Evolutionary conservation across 2,113 vertebrate species (phyloP), one percentile per base, ranked within the genome.

Genomic region (Polypterus senegalus): DNA sequence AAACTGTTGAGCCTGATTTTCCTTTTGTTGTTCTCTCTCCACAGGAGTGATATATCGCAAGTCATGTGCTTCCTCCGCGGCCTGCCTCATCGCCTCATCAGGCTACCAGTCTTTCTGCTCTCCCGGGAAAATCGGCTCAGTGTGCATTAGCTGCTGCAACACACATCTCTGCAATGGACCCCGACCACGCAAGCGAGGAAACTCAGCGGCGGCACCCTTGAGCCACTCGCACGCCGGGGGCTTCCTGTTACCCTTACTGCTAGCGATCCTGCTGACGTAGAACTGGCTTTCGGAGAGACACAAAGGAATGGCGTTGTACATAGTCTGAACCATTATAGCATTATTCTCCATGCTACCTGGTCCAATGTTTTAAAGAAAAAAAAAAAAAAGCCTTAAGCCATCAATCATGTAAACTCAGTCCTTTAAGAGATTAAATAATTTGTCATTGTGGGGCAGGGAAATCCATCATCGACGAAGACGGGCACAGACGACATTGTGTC

Each of bases 71-170:
- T 94, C 96, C 0, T 97, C 93, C 0, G 92, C 89, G 0, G 94
- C 94, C 2, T 98, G 96, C 62, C 92, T 98, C 76, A 98, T 97
- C 8, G 89, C 96, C 71, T 98, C 95, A 0, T 94, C 94, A 0
- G 96, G 96, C 10, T 98, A 99, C 84, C 95, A 98, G 79, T 94
- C 93, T 82, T 99, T 99, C 76, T 99, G 96, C 69, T 94, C 94
- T 1, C 88, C 88, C 0, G 95, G 95, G 66, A 88, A 87, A 77
- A 79, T 98, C 68, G 93, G 97, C 87, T 99, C 95, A 0, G 95
- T 99, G 44, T 99, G 96, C 69, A 97, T 98, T 83, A 92, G 90
- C 79, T 99, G 96, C 87, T 99, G 96, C 75, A 97, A 91, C 83
- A 97, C 91, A 0, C 90, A 94, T 0, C 92, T 99, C 66, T 99